phyloP scores from a whole-genome alignment of 2,113 vertebrate genomes.

The Elaphurus davidianus region DNA sequence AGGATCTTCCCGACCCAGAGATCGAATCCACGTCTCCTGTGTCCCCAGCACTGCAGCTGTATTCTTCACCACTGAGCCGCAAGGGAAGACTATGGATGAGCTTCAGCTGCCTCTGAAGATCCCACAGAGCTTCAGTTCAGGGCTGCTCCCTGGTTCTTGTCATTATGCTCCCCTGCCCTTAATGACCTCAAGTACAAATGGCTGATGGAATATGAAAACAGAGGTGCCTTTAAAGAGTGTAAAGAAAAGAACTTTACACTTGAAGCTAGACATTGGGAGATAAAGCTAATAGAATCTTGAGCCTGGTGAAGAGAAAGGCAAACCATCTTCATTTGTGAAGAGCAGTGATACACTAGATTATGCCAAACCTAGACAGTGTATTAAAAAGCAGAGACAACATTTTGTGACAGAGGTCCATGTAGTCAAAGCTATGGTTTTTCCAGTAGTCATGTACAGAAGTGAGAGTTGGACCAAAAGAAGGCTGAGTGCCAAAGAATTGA shows the following conservation, averaged over 20 bases:
- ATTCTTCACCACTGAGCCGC: not conserved
- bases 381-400: not conserved
- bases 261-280: not conserved
- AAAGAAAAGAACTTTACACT: not conserved
- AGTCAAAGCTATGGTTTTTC: not conserved
- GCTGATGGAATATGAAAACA: not conserved
- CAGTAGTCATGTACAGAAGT: not conserved
- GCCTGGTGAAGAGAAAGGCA: not conserved
- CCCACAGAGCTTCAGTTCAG: not conserved
- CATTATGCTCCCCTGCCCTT: not conserved
- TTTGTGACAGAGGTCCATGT: not conserved
- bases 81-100: not conserved
- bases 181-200: not conserved
- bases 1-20: not conserved
- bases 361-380: not conserved
- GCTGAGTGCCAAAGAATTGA: not conserved
- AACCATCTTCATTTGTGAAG: not conserved
- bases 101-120: not conserved
- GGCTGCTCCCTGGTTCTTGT: not conserved
- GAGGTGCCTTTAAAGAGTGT: not conserved
- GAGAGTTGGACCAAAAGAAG: not conserved
- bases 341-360: not conserved
- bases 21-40: fast-evolving
- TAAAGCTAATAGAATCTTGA: not conserved
- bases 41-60: not conserved